Evolutionary conservation across 1,140 invertebrate species (phyloP), one percentile per base, ranked within the genome.

Genomic region (Drosophila kohkoa): DNA sequence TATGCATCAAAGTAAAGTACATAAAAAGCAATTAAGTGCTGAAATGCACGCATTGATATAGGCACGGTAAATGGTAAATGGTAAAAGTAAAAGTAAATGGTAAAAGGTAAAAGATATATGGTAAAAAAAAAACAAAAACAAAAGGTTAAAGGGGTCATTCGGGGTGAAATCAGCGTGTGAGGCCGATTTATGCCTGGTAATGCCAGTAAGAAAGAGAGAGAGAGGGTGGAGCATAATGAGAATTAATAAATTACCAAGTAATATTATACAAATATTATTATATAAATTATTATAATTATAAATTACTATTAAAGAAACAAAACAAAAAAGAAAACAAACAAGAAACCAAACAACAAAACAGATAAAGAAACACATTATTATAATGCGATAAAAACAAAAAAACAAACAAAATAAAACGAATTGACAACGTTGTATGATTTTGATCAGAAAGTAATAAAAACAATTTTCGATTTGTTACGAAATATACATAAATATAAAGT

Each of bases 351-450:
- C 48, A 64, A 41, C 32, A 52, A 69, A 64, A 54, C 62, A 54
- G 10, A 64, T 64, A 54, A 64, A 65, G 48, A 65, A 45, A 65
- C 62, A 65, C 62, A 79, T 75, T 73, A 88, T 77, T 82, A 74
- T 79, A 78, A 78, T 75, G 60, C 75, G 71, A 80, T 77, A 79
- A 70, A 69, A 74, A 62, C 48, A 64, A 79, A 54, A 60, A 38
- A 38, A 38, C 35, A 38, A 76, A 74, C 43, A 82, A 75, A 69
- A 81, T 65, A 54, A 71, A 91, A 91, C 82, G 82, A 91, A 91
- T 92, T 92, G 83, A 91, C 76, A 91, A 90, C 81, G 90, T 92
- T 92, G 90, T 92, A 92, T 92, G 87, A 92, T 92, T 92, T 92
- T 92, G 83, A 92, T 91, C 90, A 91, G 80, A 91, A 91, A 91